These are phyloP conservation scores for Etheostoma spectabile DNA, from an alignment of 2,113 vertebrate genomes.

Conservation along the genomic window DNA sequence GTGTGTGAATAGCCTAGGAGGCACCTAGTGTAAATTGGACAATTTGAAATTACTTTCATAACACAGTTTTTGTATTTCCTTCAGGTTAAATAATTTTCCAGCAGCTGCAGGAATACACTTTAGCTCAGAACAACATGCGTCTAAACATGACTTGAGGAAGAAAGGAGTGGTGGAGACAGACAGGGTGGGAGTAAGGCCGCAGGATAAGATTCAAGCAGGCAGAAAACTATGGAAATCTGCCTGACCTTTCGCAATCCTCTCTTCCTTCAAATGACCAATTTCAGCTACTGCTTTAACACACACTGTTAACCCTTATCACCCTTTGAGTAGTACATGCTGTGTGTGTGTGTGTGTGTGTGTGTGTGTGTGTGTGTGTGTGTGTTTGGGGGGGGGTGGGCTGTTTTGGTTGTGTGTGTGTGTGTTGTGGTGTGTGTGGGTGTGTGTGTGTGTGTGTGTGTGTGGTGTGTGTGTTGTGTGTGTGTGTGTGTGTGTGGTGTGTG, in stretches of 20 bases:
- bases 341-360: constrained; percentile 20
- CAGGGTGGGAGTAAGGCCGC: constrained; percentile 29
- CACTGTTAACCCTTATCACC: constrained; percentile 45
- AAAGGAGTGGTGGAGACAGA: constrained; percentile 40
- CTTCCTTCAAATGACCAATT: constrained; percentile 44
- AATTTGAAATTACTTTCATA: background rate
- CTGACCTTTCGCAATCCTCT: constrained; percentile 58
- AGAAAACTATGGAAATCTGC: constrained; percentile 55
- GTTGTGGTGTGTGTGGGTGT: constrained; percentile 14
- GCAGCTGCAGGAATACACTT: background rate
- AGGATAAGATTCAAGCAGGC: constrained; percentile 66
- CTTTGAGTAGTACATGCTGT: background rate
- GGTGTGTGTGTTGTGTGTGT: too few species aligned
- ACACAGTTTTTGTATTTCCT: background rate
- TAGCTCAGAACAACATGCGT: background rate
- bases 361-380: constrained; percentile 12
- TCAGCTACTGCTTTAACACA: constrained; percentile 42
- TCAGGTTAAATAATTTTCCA: background rate
- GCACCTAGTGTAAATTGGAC: background rate
- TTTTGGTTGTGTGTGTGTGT: constrained; percentile 19
- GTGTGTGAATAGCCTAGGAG: constrained; percentile 4
- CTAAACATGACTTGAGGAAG: constrained; percentile 18
- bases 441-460: constrained; percentile 23
- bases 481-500: constrained; percentile 13
- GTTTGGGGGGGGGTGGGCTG: too few species aligned